These are phyloP conservation scores for Muscina levida DNA, from an alignment of 2,888 invertebrate species.

Conservation along the genomic window DNA sequence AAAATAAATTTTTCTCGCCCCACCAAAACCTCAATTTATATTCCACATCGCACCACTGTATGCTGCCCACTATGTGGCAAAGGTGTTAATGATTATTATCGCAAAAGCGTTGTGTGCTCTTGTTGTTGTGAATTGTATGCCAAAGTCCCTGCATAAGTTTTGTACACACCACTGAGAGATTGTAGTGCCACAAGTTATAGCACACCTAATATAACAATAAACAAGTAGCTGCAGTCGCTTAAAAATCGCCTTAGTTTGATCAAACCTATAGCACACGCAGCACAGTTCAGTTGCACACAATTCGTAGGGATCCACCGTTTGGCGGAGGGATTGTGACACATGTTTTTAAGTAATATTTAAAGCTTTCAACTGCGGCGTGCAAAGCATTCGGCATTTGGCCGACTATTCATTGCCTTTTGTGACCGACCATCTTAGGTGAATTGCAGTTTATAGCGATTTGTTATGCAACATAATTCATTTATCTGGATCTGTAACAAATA, in stretches of 20 bases:
- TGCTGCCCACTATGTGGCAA: conserved; percentile 59
- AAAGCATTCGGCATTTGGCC: conserved; percentile 2
- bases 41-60: conserved; percentile 3
- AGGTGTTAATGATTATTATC: conserved; percentile 75
- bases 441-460: conserved; percentile 75
- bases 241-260: no score
- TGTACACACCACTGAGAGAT: no score
- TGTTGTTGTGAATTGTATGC: conserved; percentile 41
- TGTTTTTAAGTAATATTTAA: conserved; percentile 77
- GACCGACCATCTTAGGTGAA: conserved; percentile 20
- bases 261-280: no score
- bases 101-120: background rate
- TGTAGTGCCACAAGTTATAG: no score
- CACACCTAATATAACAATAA: no score
- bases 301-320: background rate
- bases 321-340: conserved; percentile 60
- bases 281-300: background rate
- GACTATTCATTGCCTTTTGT: conserved; percentile 3
- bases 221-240: no score
- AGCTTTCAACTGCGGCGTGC: conserved; percentile 68
- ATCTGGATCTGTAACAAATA: conserved; percentile 66
- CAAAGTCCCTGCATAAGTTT: no score
- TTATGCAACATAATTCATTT: conserved; percentile 77
- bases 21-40: no score
- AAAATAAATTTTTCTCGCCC: no score